A percentile compares a stretch with the other conserved stretches of the same genome.
Conservation (phyloP, 2,113 vertebrate species). For the Brachionichthys hirsutus region DNA sequence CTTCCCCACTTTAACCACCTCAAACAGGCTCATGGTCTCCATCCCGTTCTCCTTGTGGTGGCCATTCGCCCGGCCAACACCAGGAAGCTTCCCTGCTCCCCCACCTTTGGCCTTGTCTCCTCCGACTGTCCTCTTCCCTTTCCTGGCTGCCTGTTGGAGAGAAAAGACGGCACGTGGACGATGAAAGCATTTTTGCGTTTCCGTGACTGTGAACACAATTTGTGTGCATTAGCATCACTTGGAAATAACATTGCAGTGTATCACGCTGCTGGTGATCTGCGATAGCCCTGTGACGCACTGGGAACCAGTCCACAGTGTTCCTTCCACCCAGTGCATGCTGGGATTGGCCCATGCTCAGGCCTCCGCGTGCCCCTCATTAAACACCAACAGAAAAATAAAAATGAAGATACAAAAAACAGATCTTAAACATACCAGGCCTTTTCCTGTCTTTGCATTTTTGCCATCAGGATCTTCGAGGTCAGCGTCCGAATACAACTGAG, state of each 20-base stretch:
- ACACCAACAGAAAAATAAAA: not conserved
- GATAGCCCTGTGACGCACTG: too few relatives aligned
- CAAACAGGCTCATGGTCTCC: conserved; percentile 95
- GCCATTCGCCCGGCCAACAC: conserved; percentile 86
- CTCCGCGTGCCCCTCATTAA: not conserved
- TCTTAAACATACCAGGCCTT: conserved; percentile 83
- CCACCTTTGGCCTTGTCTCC: conserved; percentile 86
- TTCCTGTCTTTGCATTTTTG: conserved; percentile 86
- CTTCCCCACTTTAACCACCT: conserved; percentile 96
- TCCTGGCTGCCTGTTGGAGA: conserved; percentile 81
- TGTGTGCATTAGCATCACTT: too few relatives aligned
- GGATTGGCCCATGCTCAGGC: not conserved
- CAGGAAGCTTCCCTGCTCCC: conserved; percentile 78
- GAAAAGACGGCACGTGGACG: not conserved
- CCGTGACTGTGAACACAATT: too few relatives aligned
- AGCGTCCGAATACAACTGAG: conserved; percentile 93
- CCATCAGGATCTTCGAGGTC: conserved; percentile 94
- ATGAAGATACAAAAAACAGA: not conserved
- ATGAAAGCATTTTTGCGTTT: not conserved
- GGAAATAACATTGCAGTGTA: too few relatives aligned
- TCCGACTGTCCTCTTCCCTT: conserved; percentile 85
- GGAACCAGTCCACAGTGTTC: too few relatives aligned
- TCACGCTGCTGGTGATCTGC: too few relatives aligned
- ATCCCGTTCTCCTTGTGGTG: conserved; percentile 96
- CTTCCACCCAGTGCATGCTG: too few relatives aligned